Base-by-base conservation (phyloP, 2,797 vertebrate species). In the Acestrorhynchus altus region DNA sequence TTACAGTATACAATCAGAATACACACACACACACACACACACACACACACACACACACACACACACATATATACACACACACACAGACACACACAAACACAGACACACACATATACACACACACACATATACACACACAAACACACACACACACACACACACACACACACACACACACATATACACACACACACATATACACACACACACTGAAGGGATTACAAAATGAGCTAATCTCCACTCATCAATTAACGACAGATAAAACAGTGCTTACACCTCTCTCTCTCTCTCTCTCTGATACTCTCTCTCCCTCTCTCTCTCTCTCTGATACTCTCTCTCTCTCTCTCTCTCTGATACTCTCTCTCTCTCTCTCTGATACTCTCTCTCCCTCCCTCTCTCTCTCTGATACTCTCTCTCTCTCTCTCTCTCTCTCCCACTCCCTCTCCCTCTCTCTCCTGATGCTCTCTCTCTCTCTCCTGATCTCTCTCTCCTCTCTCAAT, bases 361-460 rank as follows among this genome's bases (percentile, higher is more conserved):
- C n/a, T n/a, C n/a, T n/a, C n/a, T n/a, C n/a, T n/a, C n/a, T n/a
- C n/a, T n/a, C n/a, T n/a, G n/a, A n/a, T n/a, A n/a, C 18, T 52
- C n/a, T 20, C 18, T 92, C 16, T 74, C 72, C 15, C 72, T 13
- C 60, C 28, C 52, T 11, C 52, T 56, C 51, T 57, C 24, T 28
- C 54, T 57, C 54, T 28, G n/a, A n/a, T n/a, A n/a, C 18, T 52
- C n/a, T 20, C 18, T 92, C 16, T 74, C 72, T n/a, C 72, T 13
- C 60, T 57, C 52, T 11, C 52, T 56, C 51, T 57, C 24, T 28
- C 54, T 57, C 54, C n/a, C n/a, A n/a, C n/a, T n/a, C n/a, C n/a
- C 18, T 52, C n/a, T 20, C 18, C 91, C 16, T 74, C 72, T n/a
- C 72, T 13, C 60, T 57, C n/a, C n/a, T n/a, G n/a, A n/a, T n/a